phyloP scores from a whole-genome alignment of 2,113 vertebrate species.

The Pardalotus punctatus region DNA sequence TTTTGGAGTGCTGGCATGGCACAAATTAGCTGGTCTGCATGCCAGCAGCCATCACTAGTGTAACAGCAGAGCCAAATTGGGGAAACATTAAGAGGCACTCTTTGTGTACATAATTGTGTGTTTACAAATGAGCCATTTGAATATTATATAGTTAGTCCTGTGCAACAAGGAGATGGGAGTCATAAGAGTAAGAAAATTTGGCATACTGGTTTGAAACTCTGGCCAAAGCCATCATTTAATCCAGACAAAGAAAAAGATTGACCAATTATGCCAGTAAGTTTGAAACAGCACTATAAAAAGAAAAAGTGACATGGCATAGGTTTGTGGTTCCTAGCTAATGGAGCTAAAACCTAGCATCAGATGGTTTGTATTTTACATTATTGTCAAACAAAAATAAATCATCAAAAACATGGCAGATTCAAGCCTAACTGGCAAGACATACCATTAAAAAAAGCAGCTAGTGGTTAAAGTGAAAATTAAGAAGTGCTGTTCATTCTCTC shows the following conservation, averaged over 20 bases:
- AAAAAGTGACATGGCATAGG: conserved; percentile 37
- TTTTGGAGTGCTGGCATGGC: not conserved
- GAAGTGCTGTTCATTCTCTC: not conserved
- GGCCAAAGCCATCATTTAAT: conserved; percentile 60
- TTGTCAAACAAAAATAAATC: conserved; percentile 69
- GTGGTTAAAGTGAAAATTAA: conserved; percentile 50
- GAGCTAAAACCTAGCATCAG: conserved; percentile 13
- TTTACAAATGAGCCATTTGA: conserved; percentile 59
- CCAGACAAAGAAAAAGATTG: conserved; percentile 44
- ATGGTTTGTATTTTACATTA: conserved; percentile 51
- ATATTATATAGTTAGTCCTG: conserved; percentile 34
- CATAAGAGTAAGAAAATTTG: conserved; percentile 55
- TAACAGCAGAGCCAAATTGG: conserved; percentile 26
- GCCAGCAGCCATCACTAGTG: conserved; percentile 25
- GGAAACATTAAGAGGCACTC: conserved; percentile 21
- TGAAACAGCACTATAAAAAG: conserved; percentile 49
- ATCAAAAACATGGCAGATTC: conserved; percentile 62
- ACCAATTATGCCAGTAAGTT: conserved; percentile 60
- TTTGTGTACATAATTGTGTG: conserved; percentile 45
- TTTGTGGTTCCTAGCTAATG: conserved; percentile 33
- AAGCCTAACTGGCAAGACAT: conserved; percentile 38
- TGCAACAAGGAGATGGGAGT: not conserved
- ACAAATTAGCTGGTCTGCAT: not conserved
- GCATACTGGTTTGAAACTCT: not conserved
- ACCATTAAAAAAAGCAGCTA: conserved; percentile 28